Conservation (phyloP, 1,140 invertebrate genomes). For the Platyura marginata region DNA sequence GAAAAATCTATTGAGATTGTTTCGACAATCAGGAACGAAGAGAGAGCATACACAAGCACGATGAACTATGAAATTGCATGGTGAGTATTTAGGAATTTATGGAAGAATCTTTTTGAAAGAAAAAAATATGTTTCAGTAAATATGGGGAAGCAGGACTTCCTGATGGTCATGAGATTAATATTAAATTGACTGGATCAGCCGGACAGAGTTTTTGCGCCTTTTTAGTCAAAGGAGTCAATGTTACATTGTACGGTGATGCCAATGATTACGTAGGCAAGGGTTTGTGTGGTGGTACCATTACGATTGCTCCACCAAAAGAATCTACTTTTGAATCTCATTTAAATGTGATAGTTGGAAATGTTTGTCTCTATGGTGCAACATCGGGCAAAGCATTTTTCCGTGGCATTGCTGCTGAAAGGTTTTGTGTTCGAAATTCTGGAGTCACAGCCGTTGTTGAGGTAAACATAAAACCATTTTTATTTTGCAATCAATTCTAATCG, state of each 20-base stretch:
- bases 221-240: slow-evolving; percentile 71
- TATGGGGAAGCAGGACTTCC: slow-evolving; percentile 78
- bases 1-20: slow-evolving; percentile 48
- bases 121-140: slow-evolving; percentile 38
- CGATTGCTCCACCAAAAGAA: slow-evolving; percentile 82
- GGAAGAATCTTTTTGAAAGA: slow-evolving; percentile 6
- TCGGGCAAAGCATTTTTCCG: slow-evolving; percentile 86
- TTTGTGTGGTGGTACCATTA: slow-evolving; percentile 85
- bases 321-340: slow-evolving; percentile 72
- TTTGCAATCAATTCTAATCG: neutral
- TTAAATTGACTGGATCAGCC: slow-evolving; percentile 81
- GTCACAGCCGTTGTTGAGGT: slow-evolving; percentile 72
- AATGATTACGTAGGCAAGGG: slow-evolving; percentile 97
- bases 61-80: slow-evolving; percentile 87
- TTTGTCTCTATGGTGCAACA: slow-evolving; percentile 94
- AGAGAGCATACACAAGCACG: slow-evolving; percentile 81
- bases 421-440: slow-evolving; percentile 95
- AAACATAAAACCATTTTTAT: slow-evolving; percentile 8
- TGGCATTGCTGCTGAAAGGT: slow-evolving; percentile 92
- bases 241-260: slow-evolving; percentile 89
- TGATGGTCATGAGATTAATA: slow-evolving; percentile 60
- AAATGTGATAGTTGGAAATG: slow-evolving; percentile 97
- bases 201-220: slow-evolving; percentile 99
- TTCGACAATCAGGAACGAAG: slow-evolving; percentile 78
- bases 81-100: slow-evolving; percentile 37